phyloP scores from a whole-genome alignment of 2,888 invertebrate species.

The Rhabditophanes sp. region DNA sequence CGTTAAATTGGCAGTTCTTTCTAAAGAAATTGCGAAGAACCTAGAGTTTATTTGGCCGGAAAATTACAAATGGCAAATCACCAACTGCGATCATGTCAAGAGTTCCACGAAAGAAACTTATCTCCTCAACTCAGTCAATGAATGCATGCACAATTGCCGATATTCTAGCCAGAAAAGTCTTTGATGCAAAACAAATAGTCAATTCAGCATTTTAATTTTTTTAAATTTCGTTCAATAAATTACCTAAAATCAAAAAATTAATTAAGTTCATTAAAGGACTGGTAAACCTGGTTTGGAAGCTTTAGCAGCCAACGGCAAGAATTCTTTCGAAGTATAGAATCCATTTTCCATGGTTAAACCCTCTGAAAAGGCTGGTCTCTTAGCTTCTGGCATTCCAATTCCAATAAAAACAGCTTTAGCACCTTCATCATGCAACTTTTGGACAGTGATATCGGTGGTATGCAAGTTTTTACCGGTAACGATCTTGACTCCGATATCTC shows the following conservation, averaged over 20 bases:
- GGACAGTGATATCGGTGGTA: slow-evolving; percentile 46
- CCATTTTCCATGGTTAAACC: slow-evolving; percentile 63
- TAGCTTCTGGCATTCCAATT: slow-evolving; percentile 70
- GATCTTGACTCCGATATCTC: slow-evolving; percentile 72
- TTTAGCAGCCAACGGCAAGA: slow-evolving; percentile 68
- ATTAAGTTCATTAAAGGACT: slow-evolving; percentile 3
- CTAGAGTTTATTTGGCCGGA: too few species aligned
- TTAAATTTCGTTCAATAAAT: background rate
- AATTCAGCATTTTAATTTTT: too few species aligned
- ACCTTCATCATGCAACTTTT: slow-evolving; percentile 55
- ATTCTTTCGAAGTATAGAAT: slow-evolving; percentile 84
- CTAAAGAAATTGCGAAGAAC: too few species aligned
- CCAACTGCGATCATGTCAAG: too few species aligned
- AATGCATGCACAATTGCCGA: too few species aligned
- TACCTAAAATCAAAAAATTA: background rate
- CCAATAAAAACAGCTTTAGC: slow-evolving; percentile 60
- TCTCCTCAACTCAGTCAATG: too few species aligned
- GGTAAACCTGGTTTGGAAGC: slow-evolving; percentile 67
- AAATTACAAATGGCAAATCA: too few species aligned
- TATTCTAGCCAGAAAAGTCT: too few species aligned
- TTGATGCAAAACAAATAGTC: too few species aligned
- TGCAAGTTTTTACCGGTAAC: slow-evolving; percentile 60
- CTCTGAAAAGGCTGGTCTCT: slow-evolving; percentile 48
- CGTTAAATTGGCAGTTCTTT: too few species aligned
- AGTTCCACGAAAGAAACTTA: too few species aligned